Evolutionary conservation across 2,113 vertebrate species (phyloP), one percentile per base, ranked within the genome.

Genomic region (Lates calcarifer): DNA sequence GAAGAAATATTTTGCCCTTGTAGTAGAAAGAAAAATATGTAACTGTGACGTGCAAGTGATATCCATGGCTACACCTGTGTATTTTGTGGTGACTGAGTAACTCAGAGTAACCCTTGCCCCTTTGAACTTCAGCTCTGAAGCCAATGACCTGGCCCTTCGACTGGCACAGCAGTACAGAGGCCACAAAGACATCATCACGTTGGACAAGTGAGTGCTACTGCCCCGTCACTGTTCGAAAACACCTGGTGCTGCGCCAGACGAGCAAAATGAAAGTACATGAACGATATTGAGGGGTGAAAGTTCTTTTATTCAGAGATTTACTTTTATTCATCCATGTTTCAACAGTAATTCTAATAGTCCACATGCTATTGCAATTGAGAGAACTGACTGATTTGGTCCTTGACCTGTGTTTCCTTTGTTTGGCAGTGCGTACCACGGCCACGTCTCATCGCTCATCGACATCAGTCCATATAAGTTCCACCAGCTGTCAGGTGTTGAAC

Each of bases 381-480:
- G 55, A 49, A 65, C 15, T 43, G 39, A 24, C 49, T 43, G 41
- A 39, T 60, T n/a, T 56, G 22, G 6, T 35, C 65, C 13, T 1
- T 15, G 64, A 13, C n/a, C 18, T 67, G 31, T 57, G 74, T 85
- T 58, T 60, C 51, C 41, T 84, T 56, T 94, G 77, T 80, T 93
- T 84, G 55, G 55, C 92, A 99, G 98, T 88, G 98, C 98, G 78
- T 99, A 99, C 89, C 98, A 99, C 71, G 98, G 98, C 65, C 98
- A 99, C 63, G 83, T 99, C 63, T 96, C 98, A 4, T 99, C 98
- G 35, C 94, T 99, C 92, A 99, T 99, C 83, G 96, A 99, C 90
- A 98, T 99, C 94, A 99, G 98, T 84, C 98, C 98, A 0, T 99
- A 99, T 85, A 99, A 99, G 95, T 98, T 97, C 94, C 95, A 95